These are phyloP conservation scores for Lepidotrigona ventralis DNA, from an alignment of 1,140 invertebrate species.

Conservation along the genomic window DNA sequence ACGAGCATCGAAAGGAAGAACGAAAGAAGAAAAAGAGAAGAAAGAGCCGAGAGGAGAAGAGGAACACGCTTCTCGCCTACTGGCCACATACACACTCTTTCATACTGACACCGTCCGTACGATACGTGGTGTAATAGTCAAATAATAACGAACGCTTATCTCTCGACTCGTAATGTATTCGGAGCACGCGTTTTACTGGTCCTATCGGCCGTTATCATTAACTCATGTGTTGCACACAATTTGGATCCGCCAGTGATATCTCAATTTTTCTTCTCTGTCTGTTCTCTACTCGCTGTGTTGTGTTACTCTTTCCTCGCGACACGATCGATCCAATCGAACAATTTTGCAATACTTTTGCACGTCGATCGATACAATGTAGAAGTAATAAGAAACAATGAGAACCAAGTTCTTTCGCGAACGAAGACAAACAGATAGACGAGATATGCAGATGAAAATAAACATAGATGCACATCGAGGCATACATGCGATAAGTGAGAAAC, in stretches of 20 bases:
- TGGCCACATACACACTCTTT: conserved; percentile 10
- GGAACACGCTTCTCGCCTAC: conserved; percentile 15
- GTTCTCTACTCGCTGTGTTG: too few relatives aligned
- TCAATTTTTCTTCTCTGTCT: conserved; percentile 17
- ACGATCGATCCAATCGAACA: neutral
- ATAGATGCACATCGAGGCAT: neutral
- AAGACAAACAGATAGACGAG: neutral
- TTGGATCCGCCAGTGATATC: conserved; percentile 36
- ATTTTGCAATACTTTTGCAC: neutral
- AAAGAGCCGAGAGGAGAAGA: conserved; percentile 1
- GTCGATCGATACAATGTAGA: neutral
- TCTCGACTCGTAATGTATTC: conserved; percentile 55
- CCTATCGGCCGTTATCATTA: conserved; percentile 36
- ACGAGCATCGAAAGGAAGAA: conserved; percentile 29
- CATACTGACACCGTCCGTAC: conserved; percentile 14
- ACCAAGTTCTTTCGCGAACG: neutral
- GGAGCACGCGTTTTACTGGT: conserved; percentile 61
- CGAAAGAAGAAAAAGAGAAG: too few relatives aligned
- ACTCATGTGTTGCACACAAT: conserved; percentile 27
- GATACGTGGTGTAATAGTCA: conserved; percentile 42
- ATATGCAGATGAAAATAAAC: too few relatives aligned
- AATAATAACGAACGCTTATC: conserved; percentile 61
- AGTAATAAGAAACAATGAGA: neutral
- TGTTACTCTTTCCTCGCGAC: neutral
- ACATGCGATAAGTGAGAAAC: neutral